These are phyloP conservation scores for Chaetodon auriga DNA, from an alignment of 2,113 vertebrate species.

Conservation along the genomic window DNA sequence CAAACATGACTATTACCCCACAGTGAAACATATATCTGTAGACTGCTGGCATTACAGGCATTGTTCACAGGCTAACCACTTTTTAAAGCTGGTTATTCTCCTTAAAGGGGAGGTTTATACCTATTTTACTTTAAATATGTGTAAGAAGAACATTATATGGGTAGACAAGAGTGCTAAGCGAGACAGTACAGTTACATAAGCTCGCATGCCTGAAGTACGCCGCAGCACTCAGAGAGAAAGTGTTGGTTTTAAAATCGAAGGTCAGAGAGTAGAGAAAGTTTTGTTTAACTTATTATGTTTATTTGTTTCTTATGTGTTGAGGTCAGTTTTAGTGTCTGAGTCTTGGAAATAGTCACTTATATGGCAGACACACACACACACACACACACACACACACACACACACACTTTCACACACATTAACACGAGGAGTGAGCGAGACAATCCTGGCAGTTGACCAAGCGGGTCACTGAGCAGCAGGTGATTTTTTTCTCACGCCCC, in stretches of 20 bases:
- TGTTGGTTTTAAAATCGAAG: neutral
- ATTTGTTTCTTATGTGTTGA: neutral
- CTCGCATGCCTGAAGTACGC: neutral
- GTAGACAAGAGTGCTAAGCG: neutral
- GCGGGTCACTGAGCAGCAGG: slow-evolving; percentile 69
- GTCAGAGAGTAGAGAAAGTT: neutral
- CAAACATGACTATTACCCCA: neutral
- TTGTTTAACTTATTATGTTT: neutral
- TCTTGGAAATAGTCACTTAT: neutral
- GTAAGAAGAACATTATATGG: neutral
- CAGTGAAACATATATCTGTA: neutral
- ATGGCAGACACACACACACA: slow-evolving; percentile 1
- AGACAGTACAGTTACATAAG: neutral
- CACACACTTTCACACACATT: neutral
- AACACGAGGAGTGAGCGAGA: slow-evolving; percentile 25
- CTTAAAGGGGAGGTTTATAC: neutral
- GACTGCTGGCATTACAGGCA: neutral
- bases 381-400: neutral
- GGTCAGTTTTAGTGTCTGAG: neutral
- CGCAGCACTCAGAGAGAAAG: neutral
- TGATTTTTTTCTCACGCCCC: slow-evolving; percentile 77
- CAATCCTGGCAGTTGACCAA: slow-evolving; percentile 60
- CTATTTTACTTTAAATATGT: neutral
- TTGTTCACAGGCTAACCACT: neutral
- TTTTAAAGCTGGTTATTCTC: neutral